Evolutionary conservation across 2,888 invertebrate genomes (phyloP).

Genomic region (Acanthoscelides obtectus): DNA sequence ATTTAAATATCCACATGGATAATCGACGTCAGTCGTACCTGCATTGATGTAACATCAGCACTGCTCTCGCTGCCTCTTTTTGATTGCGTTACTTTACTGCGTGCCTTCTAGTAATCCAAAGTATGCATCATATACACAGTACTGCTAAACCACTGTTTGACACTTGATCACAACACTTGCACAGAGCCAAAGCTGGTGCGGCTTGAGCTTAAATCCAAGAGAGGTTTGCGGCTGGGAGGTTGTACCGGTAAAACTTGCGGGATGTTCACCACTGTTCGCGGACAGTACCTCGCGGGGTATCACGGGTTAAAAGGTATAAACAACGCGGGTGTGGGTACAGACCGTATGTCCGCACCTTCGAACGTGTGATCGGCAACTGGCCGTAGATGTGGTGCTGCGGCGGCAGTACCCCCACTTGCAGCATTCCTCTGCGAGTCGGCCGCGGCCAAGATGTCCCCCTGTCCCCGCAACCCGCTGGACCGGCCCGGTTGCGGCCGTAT

Average conservation of each 20-base stretch:
- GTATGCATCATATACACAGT: background rate
- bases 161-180: background rate
- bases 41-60: background rate
- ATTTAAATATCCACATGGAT: constrained; percentile 26
- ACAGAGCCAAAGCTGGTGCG: background rate
- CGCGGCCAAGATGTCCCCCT: background rate
- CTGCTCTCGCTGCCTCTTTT: background rate
- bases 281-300: background rate
- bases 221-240: background rate
- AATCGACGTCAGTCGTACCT: constrained; percentile 24
- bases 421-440: background rate
- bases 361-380: background rate
- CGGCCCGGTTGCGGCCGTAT: background rate
- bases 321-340: background rate
- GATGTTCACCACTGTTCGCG: background rate
- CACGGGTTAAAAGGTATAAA: background rate
- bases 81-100: background rate
- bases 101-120: background rate
- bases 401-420: background rate
- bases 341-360: background rate
- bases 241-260: background rate
- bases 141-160: background rate
- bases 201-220: background rate
- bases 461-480: background rate
- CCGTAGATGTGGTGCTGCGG: background rate